Evolutionary conservation across 2,888 invertebrate species (phyloP), one percentile per base, ranked within the genome.

Genomic region (Tortrix viridana): DNA sequence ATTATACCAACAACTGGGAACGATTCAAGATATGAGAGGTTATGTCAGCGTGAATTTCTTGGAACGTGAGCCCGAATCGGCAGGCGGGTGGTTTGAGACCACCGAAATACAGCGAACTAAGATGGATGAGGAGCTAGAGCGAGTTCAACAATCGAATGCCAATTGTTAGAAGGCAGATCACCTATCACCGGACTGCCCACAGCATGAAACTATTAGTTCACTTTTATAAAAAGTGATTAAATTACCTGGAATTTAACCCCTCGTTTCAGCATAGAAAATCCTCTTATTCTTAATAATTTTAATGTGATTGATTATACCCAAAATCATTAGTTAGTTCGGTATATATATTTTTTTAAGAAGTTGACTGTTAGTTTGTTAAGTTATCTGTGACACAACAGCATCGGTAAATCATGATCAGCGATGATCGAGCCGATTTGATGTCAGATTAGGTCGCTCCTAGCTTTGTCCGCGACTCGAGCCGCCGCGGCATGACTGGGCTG

Each of bases 331-430:
- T 12, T 12, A 12, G 12, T 12, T 32, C 3, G 12, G 32, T 1
- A 32, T 12, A 5, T 23, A 5, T 3, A 9, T 32, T 3, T 12
- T 26, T 26, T 2, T 38, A 38, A 5, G n/a, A n/a, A 32, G 12
- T 41, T 5, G 16, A 5, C 16, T 41, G 6, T 41, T 14, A 41
- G n/a, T 6, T 26, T 41, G 41, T n/a, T 19, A 38, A 26, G 14
- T 53, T 52, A 16, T 57, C 53, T 63, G 58, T 48, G 12, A 3
- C n/a, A 44, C 32, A 20, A 19, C 82, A 82, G 76, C 83, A 84
- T 88, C 80, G 87, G 88, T 90, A 88, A 89, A 89, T 90, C 91
- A 91, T 89, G 90, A 88, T 88, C 88, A 86, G 81, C 85, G 88
- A 84, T 87, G 89, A 89, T 89, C 85, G 84, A 78, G 77, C 76